Percentiles rank a stretch among this genome's conserved stretches.
Conservation (phyloP, 2,113 vertebrate genomes). For the Nipponia nippon region DNA sequence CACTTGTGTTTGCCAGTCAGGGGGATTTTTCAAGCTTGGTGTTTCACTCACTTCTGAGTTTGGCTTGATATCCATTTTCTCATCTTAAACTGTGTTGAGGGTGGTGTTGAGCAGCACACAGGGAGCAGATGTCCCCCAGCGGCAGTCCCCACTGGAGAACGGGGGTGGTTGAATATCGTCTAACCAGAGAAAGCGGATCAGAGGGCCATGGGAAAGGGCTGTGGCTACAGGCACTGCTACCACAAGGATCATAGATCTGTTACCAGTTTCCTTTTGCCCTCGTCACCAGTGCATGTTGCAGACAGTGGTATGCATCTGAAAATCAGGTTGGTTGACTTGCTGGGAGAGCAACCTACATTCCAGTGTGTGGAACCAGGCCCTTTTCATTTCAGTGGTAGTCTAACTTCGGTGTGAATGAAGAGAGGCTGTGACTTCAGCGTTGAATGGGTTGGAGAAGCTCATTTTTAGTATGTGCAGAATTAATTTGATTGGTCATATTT, state of each 20-base stretch:
- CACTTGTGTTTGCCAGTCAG: background rate
- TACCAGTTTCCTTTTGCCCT: background rate
- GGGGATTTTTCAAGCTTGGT: background rate
- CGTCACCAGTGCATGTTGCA: fast-evolving
- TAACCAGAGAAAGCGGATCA: background rate
- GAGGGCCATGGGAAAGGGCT: background rate
- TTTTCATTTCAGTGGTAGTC: background rate
- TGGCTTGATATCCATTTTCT: background rate
- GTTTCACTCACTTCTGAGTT: background rate
- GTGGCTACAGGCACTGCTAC: background rate
- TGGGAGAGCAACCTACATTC: background rate
- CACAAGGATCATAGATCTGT: background rate
- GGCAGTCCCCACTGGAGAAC: background rate
- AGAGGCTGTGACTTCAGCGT: background rate
- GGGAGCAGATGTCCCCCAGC: background rate
- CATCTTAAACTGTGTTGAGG: background rate
- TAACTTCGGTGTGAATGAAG: background rate
- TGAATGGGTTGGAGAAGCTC: conserved; percentile 1
- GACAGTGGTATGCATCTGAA: background rate
- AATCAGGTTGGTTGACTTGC: background rate
- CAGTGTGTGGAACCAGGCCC: background rate
- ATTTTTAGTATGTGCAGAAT: conserved; percentile 13
- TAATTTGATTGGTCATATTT: conserved; percentile 50
- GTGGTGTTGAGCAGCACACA: background rate
- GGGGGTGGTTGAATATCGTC: background rate